phyloP scores from a whole-genome alignment of 1,140 invertebrate species.

The Samia ricini region DNA sequence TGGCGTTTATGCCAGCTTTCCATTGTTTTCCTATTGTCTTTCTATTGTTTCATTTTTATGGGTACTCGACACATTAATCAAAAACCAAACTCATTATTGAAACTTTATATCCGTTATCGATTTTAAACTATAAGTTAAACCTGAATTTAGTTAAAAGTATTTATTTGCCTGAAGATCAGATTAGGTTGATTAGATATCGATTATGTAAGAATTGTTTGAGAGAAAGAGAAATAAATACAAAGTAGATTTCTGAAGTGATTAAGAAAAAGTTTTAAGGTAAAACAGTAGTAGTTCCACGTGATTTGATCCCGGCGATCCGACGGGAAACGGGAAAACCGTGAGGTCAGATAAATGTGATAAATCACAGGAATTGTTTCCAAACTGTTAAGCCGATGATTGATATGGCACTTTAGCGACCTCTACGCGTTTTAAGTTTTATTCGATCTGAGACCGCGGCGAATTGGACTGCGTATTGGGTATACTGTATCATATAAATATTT shows the following conservation, averaged over 20 bases:
- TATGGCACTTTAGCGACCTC: background rate
- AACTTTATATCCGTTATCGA: no score
- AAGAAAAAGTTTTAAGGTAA: background rate
- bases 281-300: background rate
- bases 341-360: constrained; percentile 1
- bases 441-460: background rate
- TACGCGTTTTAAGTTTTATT: background rate
- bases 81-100: no score
- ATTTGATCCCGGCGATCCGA: background rate
- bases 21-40: no score
- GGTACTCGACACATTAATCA: no score
- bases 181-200: no score
- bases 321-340: background rate
- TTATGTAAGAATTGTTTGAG: no score
- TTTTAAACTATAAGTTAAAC: no score
- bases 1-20: no score
- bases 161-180: no score
- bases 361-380: background rate
- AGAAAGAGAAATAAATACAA: background rate
- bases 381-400: constrained; percentile 1
- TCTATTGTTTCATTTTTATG: no score
- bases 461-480: background rate
- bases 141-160: no score
- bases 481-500: background rate
- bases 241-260: background rate